Conservation (phyloP, 2,888 invertebrate species). For the Anticlea derivata region DNA sequence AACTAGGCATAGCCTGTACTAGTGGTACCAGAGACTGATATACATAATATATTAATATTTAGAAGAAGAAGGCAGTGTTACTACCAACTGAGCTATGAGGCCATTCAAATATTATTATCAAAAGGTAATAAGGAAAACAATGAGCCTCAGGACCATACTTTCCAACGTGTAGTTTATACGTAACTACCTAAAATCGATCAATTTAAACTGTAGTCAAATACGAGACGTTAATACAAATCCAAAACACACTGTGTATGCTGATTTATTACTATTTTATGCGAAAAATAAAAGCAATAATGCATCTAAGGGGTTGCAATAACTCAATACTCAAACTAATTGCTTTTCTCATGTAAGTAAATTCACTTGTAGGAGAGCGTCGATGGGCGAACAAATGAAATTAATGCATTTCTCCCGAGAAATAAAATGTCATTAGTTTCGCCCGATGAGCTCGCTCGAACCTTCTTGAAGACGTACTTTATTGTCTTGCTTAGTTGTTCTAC, state of each 20-base stretch:
- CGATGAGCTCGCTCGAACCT: conserved; percentile 68
- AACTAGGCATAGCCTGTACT: no score
- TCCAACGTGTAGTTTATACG: no score
- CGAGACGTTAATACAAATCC: conserved; percentile 20
- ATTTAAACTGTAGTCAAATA: conserved; percentile 11
- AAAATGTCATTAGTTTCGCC: conserved; percentile 79
- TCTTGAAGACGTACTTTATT: conserved; percentile 60
- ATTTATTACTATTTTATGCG: conserved; percentile 24
- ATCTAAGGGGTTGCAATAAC: conserved; percentile 27
- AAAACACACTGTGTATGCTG: conserved; percentile 19
- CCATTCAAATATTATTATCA: no score
- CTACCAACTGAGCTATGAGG: no score
- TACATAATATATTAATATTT: no score
- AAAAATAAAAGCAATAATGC: conserved; percentile 25
- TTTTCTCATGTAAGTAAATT: conserved; percentile 68
- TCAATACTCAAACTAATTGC: conserved; percentile 50
- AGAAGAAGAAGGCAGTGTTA: no score
- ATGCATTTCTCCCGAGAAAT: conserved; percentile 80
- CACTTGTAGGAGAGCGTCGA: conserved; percentile 68
- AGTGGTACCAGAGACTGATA: no score
- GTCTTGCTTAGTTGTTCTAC: conserved; percentile 41
- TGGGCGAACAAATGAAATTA: conserved; percentile 81
- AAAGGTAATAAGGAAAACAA: no score
- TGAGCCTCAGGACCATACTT: no score
- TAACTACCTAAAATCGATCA: background rate